A percentile compares a stretch with the other conserved stretches of the same genome.
These are phyloP conservation scores for Alligator mississippiensis DNA, from an alignment of 2,113 vertebrate species.

Conservation along the genomic window DNA sequence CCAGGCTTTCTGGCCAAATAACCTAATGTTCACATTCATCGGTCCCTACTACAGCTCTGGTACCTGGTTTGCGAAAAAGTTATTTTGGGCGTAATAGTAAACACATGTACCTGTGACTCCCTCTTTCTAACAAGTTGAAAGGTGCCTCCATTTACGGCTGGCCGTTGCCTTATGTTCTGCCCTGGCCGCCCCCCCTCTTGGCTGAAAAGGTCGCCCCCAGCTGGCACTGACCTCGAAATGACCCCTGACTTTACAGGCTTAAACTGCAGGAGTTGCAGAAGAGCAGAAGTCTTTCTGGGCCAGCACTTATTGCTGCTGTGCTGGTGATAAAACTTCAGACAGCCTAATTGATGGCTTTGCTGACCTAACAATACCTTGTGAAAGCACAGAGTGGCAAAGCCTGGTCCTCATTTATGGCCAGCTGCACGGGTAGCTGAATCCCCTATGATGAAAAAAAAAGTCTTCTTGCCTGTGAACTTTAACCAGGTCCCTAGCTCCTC, in stretches of 20 bases:
- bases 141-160: slow-evolving; percentile 78
- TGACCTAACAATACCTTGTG: slow-evolving; percentile 99
- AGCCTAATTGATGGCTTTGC: slow-evolving; percentile 99
- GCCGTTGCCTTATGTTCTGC: slow-evolving; percentile 77
- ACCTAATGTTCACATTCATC: slow-evolving; percentile 73
- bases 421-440: slow-evolving; percentile 90
- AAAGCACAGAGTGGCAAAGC: slow-evolving; percentile 90
- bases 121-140: slow-evolving; percentile 79
- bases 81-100: slow-evolving; percentile 89
- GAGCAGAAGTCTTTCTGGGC: slow-evolving; percentile 91
- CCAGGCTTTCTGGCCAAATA: slow-evolving; percentile 86
- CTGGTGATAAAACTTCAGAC: slow-evolving; percentile 99
- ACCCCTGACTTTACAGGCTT: slow-evolving; percentile 90
- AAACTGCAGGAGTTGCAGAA: slow-evolving; percentile 88
- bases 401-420: slow-evolving; percentile 99
- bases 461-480: slow-evolving; percentile 81
- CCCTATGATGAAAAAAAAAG: slow-evolving; percentile 79
- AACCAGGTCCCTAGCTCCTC: slow-evolving; percentile 75
- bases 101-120: slow-evolving; percentile 89
- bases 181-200: slow-evolving; percentile 78
- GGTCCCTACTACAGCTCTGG: slow-evolving; percentile 38
- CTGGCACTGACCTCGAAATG: slow-evolving; percentile 93
- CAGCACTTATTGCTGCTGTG: slow-evolving; percentile 92
- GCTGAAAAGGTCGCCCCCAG: slow-evolving; percentile 88
- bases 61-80: slow-evolving; percentile 80